Conservation (phyloP, 2,888 invertebrate genomes). For the Zygaena filipendulae region DNA sequence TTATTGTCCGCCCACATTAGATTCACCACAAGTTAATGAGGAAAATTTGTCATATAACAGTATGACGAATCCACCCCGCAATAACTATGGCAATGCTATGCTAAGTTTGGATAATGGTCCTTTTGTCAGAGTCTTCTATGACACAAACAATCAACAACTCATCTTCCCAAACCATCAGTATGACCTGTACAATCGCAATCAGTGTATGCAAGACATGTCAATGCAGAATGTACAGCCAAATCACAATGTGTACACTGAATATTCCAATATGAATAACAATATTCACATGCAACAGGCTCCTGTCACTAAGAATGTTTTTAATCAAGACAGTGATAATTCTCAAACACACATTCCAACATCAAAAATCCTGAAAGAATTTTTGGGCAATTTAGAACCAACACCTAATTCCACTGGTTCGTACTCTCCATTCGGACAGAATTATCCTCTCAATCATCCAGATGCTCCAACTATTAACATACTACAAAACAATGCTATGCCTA, state of each 20-base stretch:
- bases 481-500: constrained; percentile 28
- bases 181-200: constrained; percentile 53
- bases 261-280: constrained; percentile 40
- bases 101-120: constrained; percentile 58
- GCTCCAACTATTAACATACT: constrained; percentile 40
- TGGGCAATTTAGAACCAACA: constrained; percentile 78
- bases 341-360: constrained; percentile 42
- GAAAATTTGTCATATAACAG: constrained; percentile 39
- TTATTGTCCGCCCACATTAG: constrained; percentile 39
- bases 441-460: constrained; percentile 61
- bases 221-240: constrained; percentile 38
- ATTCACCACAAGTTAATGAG: constrained; percentile 34
- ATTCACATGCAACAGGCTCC: constrained; percentile 29
- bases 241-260: constrained; percentile 44
- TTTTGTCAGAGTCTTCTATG: constrained; percentile 50
- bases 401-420: constrained; percentile 79
- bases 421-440: constrained; percentile 76
- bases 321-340: constrained; percentile 31
- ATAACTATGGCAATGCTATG: constrained; percentile 54
- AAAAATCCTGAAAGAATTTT: constrained; percentile 75
- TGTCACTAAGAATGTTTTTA: constrained; percentile 27
- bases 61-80: constrained; percentile 32
- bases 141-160: constrained; percentile 56
- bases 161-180: constrained; percentile 60
- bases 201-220: constrained; percentile 41